Percentiles rank a stretch among this genome's conserved stretches.
Evolutionary conservation across 2,888 invertebrate genomes (phyloP).

Genomic region (Papilio gigon): DNA sequence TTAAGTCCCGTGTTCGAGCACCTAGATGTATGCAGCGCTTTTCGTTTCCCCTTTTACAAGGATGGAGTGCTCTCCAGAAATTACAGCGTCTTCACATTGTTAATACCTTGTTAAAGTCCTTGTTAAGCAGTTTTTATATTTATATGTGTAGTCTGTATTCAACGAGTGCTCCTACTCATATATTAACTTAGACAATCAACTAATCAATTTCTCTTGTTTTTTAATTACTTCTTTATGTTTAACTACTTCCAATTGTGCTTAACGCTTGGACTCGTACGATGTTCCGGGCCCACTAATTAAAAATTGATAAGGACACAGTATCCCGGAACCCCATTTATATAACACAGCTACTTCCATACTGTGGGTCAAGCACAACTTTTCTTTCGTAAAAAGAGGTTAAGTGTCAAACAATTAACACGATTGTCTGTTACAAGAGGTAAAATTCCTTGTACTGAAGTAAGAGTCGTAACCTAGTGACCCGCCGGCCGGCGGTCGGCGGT

Average conservation of each 20-base stretch:
- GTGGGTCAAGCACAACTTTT: neutral
- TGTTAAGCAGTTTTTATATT: neutral
- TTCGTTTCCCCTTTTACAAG: slow-evolving; percentile 9
- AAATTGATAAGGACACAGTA: neutral
- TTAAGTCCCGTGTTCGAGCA: slow-evolving; percentile 24
- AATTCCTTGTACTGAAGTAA: slow-evolving; percentile 25
- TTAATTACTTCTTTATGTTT: neutral
- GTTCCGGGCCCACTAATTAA: too few relatives aligned
- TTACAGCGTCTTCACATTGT: neutral
- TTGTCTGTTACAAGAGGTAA: slow-evolving; percentile 26
- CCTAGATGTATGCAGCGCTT: slow-evolving; percentile 25
- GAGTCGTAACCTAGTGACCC: slow-evolving; percentile 37
- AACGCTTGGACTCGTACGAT: too few relatives aligned
- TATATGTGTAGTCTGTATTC: neutral
- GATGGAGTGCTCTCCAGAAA: slow-evolving; percentile 15
- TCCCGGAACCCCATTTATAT: neutral
- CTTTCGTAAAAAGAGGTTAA: neutral
- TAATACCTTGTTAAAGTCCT: neutral
- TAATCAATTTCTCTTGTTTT: neutral
- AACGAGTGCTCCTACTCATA: neutral
- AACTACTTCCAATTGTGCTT: too few relatives aligned
- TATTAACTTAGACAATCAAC: neutral
- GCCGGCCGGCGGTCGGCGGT: neutral
- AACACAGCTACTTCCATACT: neutral
- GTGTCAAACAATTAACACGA: slow-evolving; percentile 4